phyloP scores from a whole-genome alignment of 2,797 vertebrate genomes.

The Sarcophilus harrisii region DNA sequence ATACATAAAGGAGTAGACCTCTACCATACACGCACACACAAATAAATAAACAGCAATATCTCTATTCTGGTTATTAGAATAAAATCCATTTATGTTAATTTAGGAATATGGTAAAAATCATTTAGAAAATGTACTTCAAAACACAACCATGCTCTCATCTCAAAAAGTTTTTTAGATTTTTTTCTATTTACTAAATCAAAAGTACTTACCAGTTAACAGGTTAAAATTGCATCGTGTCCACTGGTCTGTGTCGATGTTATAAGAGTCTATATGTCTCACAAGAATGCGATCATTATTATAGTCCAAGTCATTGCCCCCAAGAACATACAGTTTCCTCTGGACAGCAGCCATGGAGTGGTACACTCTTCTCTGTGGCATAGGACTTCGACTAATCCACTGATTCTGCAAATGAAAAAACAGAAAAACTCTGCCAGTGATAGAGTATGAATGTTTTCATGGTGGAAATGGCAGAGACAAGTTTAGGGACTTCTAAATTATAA shows the following conservation, averaged over 20 bases:
- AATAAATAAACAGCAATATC: background rate
- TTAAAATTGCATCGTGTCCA: constrained; percentile 97
- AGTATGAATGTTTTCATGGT: background rate
- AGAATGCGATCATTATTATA: constrained; percentile 98
- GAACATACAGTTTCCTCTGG: constrained; percentile 93
- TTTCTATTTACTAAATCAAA: constrained; percentile 12
- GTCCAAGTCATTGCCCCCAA: constrained; percentile 97
- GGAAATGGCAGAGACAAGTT: background rate
- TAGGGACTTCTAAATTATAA: background rate
- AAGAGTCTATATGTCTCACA: constrained; percentile 96
- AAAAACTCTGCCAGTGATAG: constrained; percentile 44
- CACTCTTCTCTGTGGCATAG: constrained; percentile 96
- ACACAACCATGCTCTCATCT: background rate
- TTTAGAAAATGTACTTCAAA: background rate
- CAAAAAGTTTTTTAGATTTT: constrained; percentile 17
- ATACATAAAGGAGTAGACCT: background rate
- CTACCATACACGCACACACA: background rate
- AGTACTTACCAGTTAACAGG: constrained; percentile 92
- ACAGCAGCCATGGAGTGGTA: constrained; percentile 98
- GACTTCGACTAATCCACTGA: constrained; percentile 94
- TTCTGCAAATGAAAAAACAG: constrained; percentile 86
- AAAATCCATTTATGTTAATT: background rate
- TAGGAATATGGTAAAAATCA: background rate
- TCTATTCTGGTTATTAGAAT: constrained; percentile 36
- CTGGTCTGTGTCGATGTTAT: constrained; percentile 94